phyloP scores from a whole-genome alignment of 2,888 invertebrate genomes.

The Gibbula magus region DNA sequence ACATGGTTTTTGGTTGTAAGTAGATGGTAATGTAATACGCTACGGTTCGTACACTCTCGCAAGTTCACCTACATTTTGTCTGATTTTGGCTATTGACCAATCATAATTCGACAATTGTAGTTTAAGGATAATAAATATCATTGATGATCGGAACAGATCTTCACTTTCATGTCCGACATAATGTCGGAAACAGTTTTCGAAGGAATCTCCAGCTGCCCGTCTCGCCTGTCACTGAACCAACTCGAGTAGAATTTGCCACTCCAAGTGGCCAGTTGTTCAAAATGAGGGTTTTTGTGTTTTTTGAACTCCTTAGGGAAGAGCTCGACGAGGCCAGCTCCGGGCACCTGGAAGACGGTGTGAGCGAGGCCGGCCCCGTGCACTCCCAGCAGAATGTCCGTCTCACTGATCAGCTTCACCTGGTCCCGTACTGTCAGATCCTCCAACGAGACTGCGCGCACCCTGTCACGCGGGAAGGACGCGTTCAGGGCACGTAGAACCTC shows the following conservation, averaged over 20 bases:
- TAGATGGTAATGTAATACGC: too few species aligned
- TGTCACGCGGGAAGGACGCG: neutral
- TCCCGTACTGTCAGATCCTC: neutral
- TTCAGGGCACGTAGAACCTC: neutral
- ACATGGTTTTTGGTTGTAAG: too few species aligned
- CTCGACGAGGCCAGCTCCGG: neutral
- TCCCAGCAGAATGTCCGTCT: constrained; percentile 5
- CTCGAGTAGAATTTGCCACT: neutral
- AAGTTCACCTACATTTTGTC: too few species aligned
- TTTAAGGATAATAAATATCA: too few species aligned
- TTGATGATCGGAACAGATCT: too few species aligned
- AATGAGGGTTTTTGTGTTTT: neutral
- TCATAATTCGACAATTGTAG: too few species aligned
- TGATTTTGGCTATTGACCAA: too few species aligned
- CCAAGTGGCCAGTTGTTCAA: constrained; percentile 8
- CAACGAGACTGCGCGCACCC: neutral
- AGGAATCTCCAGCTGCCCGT: too few species aligned
- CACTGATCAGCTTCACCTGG: neutral
- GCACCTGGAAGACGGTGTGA: neutral
- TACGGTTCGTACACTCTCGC: too few species aligned
- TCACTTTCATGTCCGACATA: too few species aligned
- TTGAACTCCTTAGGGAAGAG: neutral
- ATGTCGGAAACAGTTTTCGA: too few species aligned
- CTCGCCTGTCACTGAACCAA: constrained; percentile 3
- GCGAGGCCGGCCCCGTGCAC: neutral